These are phyloP conservation scores for Erannis defoliaria DNA, from an alignment of 2,888 invertebrate species.

Conservation along the genomic window DNA sequence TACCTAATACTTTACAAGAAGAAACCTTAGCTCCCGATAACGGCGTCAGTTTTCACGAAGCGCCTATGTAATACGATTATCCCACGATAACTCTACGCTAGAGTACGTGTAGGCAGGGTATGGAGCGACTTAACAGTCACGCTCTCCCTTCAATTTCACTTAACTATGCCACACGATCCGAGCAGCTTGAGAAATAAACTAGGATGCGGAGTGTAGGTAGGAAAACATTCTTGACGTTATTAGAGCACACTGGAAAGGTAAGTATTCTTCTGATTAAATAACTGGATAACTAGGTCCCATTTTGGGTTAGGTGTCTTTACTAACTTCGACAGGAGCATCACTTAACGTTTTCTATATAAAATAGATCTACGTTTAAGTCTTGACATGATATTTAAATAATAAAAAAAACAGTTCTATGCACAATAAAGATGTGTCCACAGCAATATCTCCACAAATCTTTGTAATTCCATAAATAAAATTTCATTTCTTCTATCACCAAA, in stretches of 20 bases:
- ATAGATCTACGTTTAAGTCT: too few species aligned
- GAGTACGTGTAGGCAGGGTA: conserved; percentile 12
- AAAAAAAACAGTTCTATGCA: too few species aligned
- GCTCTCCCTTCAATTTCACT: conserved; percentile 12
- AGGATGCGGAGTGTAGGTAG: background rate
- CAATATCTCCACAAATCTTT: too few species aligned
- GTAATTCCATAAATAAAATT: too few species aligned
- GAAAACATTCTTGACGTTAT: background rate
- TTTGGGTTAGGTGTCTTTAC: too few species aligned
- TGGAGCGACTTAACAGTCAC: conserved; percentile 23
- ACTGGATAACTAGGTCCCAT: too few species aligned
- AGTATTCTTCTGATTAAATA: background rate
- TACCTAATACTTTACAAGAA: conserved; percentile 5
- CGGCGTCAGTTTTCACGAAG: conserved; percentile 30
- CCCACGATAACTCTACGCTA: conserved; percentile 29
- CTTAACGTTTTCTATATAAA: too few species aligned
- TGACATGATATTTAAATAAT: too few species aligned
- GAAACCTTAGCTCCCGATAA: conserved; percentile 24
- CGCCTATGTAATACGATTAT: conserved; percentile 34
- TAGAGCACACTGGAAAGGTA: background rate
- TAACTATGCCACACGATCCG: conserved; percentile 29
- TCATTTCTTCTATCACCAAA: background rate
- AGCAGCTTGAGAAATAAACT: conserved; percentile 20
- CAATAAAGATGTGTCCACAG: too few species aligned
- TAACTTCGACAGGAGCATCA: too few species aligned